Percentiles rank a stretch among this genome's conserved stretches.
Evolutionary conservation across 2,888 invertebrate genomes (phyloP).

Genomic region (Cheilosia urbana): DNA sequence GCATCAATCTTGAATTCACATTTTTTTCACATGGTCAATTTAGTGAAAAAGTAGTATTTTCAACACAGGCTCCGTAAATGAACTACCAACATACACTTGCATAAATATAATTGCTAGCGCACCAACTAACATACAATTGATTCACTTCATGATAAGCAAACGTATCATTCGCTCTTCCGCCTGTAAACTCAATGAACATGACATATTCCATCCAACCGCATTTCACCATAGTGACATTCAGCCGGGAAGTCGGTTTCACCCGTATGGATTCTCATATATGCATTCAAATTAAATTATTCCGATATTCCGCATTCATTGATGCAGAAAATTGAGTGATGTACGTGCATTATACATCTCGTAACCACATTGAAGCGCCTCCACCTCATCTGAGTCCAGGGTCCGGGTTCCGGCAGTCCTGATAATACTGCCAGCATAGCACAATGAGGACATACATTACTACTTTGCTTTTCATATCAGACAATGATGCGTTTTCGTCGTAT

Average conservation of each 20-base stretch:
- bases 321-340: slow-evolving; percentile 65
- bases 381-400: slow-evolving; percentile 9
- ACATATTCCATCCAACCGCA: slow-evolving; percentile 56
- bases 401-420: neutral
- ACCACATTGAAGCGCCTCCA: slow-evolving; percentile 48
- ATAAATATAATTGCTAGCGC: slow-evolving; percentile 1
- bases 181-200: slow-evolving; percentile 40
- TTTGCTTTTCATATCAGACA: neutral
- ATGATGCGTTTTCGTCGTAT: slow-evolving; percentile 15
- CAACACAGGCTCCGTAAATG: slow-evolving; percentile 9
- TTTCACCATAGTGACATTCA: slow-evolving; percentile 57
- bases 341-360: slow-evolving; percentile 22
- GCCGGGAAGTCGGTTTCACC: slow-evolving; percentile 51
- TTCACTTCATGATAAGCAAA: slow-evolving; percentile 39
- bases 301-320: slow-evolving; percentile 61
- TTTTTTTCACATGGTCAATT: no score
- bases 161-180: slow-evolving; percentile 32
- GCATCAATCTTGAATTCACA: no score
- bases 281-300: slow-evolving; percentile 65
- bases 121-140: slow-evolving; percentile 21
- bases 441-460: slow-evolving; percentile 7
- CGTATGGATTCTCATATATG: slow-evolving; percentile 15
- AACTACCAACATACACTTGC: neutral
- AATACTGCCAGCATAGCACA: slow-evolving; percentile 1
- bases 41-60: no score